Evolutionary conservation across 2,888 invertebrate species (phyloP), one percentile per base, ranked within the genome.

Genomic region (Drosophila sordidapex): DNA sequence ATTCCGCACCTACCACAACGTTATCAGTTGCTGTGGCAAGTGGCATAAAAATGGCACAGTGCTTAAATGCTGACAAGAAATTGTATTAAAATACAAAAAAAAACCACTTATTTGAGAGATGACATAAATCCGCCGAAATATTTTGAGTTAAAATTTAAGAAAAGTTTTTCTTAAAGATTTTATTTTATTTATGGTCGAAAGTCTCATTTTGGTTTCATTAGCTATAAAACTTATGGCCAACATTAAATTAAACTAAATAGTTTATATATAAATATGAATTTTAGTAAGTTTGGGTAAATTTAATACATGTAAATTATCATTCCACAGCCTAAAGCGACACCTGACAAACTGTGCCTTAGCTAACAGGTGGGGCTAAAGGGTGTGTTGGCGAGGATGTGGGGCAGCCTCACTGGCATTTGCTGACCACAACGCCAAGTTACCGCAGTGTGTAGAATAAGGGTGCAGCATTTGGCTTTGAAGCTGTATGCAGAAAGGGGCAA

Each of bases 361-460:
- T 29, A 29, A 21, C 57, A n/a, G 38, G 35, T 48, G 56, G 8
- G 29, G 52, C 25, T 25, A 25, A 46, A 46, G 15, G 46, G 25
- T 27, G 36, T 27, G 54, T 7, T 38, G 38, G 25, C 29, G 35
- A 2, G 31, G 43, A 40, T 31, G 52, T 15, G 51, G 48, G 13
- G 15, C 43, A 27, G 52, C 40, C 35, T 29, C 25, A 31, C 40
- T n/a, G 51, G 51, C 65, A 63, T 51, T 68, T 71, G 68, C 69
- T 79, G 79, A 89, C 85, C 85, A 69, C 85, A 86, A 76, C 56
- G 74, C 54, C 79, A 89, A 89, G 85, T 52, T 71, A 84, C 90
- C 85, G 71, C 85, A 87, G 74, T 69, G 75, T 65, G 80, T 63
- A 69, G 74, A 70, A 70, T 74, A 73, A 49, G 74, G 77, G 68